Evolutionary conservation across 2,797 vertebrate species (phyloP).

Genomic region (Podargus strigoides): DNA sequence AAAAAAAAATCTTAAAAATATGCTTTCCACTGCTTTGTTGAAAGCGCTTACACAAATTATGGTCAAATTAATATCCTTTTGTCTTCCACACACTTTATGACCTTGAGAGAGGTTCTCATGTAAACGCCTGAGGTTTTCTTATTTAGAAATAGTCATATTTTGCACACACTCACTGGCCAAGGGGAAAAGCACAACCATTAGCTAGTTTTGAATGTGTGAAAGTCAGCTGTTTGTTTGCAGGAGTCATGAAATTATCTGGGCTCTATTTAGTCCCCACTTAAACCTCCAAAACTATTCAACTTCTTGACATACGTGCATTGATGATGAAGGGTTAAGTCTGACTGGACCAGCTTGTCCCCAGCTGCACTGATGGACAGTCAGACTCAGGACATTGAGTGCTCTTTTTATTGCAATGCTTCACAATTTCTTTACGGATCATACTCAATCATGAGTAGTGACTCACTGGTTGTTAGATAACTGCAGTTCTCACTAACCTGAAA

Average conservation of each 20-base stretch:
- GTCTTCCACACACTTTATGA: slow-evolving; percentile 22
- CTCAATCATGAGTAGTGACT: background rate
- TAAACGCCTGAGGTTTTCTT: background rate
- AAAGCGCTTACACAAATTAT: slow-evolving; percentile 30
- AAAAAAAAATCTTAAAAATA: slow-evolving; percentile 11
- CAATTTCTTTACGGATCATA: background rate
- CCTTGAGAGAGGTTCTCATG: slow-evolving; percentile 9
- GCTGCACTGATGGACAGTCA: background rate
- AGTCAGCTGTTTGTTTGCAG: background rate
- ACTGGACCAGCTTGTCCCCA: background rate
- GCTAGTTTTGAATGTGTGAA: background rate
- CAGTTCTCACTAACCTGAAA: background rate
- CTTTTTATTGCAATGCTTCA: background rate
- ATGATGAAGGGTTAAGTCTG: background rate
- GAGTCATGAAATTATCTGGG: background rate
- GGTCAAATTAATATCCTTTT: slow-evolving; percentile 31
- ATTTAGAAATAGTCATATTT: background rate
- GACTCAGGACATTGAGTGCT: background rate
- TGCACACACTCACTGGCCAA: background rate
- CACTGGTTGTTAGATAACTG: background rate
- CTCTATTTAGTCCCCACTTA: background rate
- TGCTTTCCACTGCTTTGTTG: background rate
- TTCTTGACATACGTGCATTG: background rate
- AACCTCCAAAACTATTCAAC: background rate
- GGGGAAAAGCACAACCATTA: background rate